Base-by-base conservation (phyloP, 2,888 invertebrate species). In the Taenaris catops region DNA sequence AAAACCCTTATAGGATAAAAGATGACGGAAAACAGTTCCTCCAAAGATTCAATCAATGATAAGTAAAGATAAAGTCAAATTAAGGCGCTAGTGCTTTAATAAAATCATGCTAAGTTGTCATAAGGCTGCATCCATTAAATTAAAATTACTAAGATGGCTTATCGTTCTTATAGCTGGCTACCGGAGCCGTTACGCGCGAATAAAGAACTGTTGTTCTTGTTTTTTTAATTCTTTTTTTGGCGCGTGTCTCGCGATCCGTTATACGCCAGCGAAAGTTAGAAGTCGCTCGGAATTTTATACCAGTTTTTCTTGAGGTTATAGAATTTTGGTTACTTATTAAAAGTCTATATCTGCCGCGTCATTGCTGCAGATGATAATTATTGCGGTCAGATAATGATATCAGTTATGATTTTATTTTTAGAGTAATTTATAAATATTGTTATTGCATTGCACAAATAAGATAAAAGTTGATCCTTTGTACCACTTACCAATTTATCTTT, bases 261-360 rank as follows among this genome's bases (percentile, higher is more conserved):
- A 81, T 73, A 64, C 63, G 63, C 62, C 72, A 81, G 84, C 84
- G 84, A 86, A 86, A 84, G 84, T 86, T 83, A 75, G 64, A 66
- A 60, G 58, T 59, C 57, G 62, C 51, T 53, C 51, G 55, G 50
- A 51, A 51, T 53, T 68, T 63, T 58, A 70, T 66, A 69, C 66
- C 69, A 62, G 72, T 70, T 69, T 65, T 60, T 64, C 46, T 57
- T 54, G 46, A 44, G 55, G 53, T 57, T 56, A 54, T 51, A 54
- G 54, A 52, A 53, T 54, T 48, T 56, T 50, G 39, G 46, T 34
- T 36, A 41, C 41, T 44, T 47, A 49, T 49, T 48, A 26, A 39
- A 41, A 40, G 19, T 28, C 19, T 9, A 25, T 34, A 34, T 37
- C n/a, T 34, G 43, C 40, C 40, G 31, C 24, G 25, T 41, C 44